These are phyloP conservation scores for Heterochromis multidens DNA, from an alignment of 2,113 vertebrate species.

Conservation along the genomic window DNA sequence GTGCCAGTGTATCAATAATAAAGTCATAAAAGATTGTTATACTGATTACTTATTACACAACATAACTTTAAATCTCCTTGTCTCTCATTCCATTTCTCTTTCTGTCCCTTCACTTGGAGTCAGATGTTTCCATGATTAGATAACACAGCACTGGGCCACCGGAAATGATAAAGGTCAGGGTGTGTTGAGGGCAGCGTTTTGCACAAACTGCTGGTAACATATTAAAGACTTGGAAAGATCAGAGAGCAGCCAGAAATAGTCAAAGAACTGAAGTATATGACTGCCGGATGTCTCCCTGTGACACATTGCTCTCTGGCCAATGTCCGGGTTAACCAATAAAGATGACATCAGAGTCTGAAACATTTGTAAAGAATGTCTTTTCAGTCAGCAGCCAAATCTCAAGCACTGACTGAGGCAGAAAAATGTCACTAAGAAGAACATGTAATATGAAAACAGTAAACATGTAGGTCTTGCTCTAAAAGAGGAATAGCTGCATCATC, in stretches of 20 bases:
- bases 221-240: conserved; percentile 61
- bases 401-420: neutral
- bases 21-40: neutral
- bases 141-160: conserved; percentile 58
- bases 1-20: neutral
- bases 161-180: conserved; percentile 75
- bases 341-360: neutral
- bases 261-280: conserved; percentile 13
- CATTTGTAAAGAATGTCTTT: neutral
- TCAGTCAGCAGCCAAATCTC: neutral
- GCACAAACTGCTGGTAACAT: conserved; percentile 63
- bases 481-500: neutral
- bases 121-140: conserved; percentile 68
- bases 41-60: neutral
- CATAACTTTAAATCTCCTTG: neutral
- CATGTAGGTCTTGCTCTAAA: neutral
- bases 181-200: conserved; percentile 64
- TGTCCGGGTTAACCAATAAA: neutral
- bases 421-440: neutral
- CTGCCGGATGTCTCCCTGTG: conserved; percentile 28
- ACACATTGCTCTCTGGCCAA: conserved; percentile 8
- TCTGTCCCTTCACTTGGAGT: conserved; percentile 22
- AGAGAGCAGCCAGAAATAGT: conserved; percentile 2
- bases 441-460: neutral
- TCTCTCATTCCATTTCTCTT: neutral